phyloP scores from a whole-genome alignment of 2,888 invertebrate genomes.

The Margaritifera margaritifera region DNA sequence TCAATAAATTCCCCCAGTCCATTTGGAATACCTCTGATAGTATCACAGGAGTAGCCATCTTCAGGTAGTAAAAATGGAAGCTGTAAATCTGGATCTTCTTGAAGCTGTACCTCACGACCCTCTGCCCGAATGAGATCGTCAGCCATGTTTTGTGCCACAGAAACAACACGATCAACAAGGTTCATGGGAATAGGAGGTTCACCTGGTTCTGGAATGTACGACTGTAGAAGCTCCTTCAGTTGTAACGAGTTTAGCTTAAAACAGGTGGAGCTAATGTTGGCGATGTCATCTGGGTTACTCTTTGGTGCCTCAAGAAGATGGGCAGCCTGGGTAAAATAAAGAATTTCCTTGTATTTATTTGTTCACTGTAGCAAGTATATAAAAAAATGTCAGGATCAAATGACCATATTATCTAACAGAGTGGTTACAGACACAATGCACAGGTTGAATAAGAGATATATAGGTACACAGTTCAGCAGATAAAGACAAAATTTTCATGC shows the following conservation, averaged over 20 bases:
- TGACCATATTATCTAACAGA: neutral
- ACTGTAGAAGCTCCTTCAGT: slow-evolving; percentile 87
- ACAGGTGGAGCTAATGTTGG: slow-evolving; percentile 91
- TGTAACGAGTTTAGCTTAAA: slow-evolving; percentile 98
- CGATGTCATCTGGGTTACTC: slow-evolving; percentile 88
- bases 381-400: neutral
- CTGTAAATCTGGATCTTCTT: slow-evolving; percentile 89
- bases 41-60: slow-evolving; percentile 98
- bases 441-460: neutral
- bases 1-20: slow-evolving; percentile 74
- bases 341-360: neutral
- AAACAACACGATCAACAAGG: slow-evolving; percentile 74
- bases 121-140: slow-evolving; percentile 88
- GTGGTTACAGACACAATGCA: neutral
- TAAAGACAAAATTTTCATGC: neutral
- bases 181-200: slow-evolving; percentile 79
- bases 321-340: slow-evolving; percentile 81
- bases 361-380: neutral
- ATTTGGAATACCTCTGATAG: slow-evolving; percentile 90
- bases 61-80: slow-evolving; percentile 94
- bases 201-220: slow-evolving; percentile 80
- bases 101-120: slow-evolving; percentile 90
- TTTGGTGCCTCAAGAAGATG: slow-evolving; percentile 87
- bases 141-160: slow-evolving; percentile 76
- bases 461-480: too few relatives aligned